Base-by-base conservation (phyloP, 2,888 invertebrate species). In the Agonopterix subpropinquella region DNA sequence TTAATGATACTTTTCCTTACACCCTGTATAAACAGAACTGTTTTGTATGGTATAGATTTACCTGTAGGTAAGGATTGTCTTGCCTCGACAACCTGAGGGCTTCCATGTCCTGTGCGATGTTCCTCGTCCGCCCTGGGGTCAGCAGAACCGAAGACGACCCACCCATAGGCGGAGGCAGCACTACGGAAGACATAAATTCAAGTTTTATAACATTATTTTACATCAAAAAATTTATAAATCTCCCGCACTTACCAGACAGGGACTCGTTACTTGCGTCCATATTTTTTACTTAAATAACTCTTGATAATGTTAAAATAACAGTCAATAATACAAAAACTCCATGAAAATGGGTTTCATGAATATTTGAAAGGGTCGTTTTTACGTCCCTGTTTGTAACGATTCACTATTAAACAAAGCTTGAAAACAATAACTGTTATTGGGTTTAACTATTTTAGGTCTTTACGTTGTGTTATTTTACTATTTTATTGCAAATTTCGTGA, bases 31-130 rank as follows among this genome's bases (percentile, higher is more conserved):
- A n/a, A n/a, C n/a, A n/a, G n/a, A n/a, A n/a, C n/a, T n/a, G n/a
- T n/a, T n/a, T n/a, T n/a, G n/a, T n/a, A n/a, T n/a, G n/a, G n/a
- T n/a, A 18, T 18, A 18, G 18, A 18, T 18, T 18, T n/a, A 94
- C 94, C 91, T 94, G 93, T 53, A 95, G 84, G 72, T 94, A 95
- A 1, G 95, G 95, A 82, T 96, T 95, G 77, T 96, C 95, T 78
- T 95, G 95, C 53, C 95, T 89, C 8, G 95, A 95, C 44, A 94
- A 89, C 64, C 95, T 90, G 43, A 95, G 84, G 18, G 94, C 93
- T 74, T 95, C 94, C 94, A 95, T 95, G 70, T 95, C 95, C 79
- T 94, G 93, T 65, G 94, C 94, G 65, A 94, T 93, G 78, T 94
- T 94, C 59, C 94, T 89, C 54, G 93, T 92, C 57, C 94, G 88